phyloP scores from a whole-genome alignment of 2,888 invertebrate genomes.

The Catocala sponsa region DNA sequence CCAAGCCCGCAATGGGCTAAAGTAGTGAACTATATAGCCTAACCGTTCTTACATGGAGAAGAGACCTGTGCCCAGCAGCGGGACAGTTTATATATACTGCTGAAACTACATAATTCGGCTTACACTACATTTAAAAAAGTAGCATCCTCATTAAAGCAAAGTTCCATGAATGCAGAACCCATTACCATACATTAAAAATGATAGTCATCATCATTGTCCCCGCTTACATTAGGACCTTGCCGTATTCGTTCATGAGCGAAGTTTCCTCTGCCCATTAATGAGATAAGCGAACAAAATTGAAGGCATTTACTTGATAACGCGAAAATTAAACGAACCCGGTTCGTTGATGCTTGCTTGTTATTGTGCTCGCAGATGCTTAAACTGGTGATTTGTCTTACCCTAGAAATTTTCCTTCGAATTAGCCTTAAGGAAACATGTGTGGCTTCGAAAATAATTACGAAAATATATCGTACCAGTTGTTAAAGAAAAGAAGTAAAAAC shows the following conservation, averaged over 20 bases:
- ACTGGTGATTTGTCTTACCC: conserved; percentile 13
- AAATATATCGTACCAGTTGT: not conserved
- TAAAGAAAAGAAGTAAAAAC: too few species aligned
- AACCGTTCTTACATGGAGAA: too few species aligned
- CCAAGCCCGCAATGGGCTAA: too few species aligned
- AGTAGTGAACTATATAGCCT: too few species aligned
- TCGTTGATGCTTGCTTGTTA: conserved; percentile 19
- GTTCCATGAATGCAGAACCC: too few species aligned
- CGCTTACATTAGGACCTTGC: conserved; percentile 43
- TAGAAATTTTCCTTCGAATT: conserved; percentile 7
- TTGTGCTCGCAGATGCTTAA: conserved; percentile 17
- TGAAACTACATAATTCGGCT: too few species aligned
- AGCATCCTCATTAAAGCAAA: too few species aligned
- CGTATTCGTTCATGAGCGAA: conserved; percentile 48
- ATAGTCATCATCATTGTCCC: conserved; percentile 32
- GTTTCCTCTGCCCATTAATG: conserved; percentile 45
- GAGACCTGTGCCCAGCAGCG: too few species aligned
- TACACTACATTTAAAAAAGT: too few species aligned
- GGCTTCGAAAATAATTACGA: not conserved
- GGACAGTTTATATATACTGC: too few species aligned
- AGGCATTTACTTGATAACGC: conserved; percentile 51
- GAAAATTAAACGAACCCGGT: conserved; percentile 46
- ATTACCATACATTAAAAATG: conserved; percentile 38
- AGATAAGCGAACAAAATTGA: conserved; percentile 53
- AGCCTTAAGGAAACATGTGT: not conserved